phyloP scores from a whole-genome alignment of 2,888 invertebrate species.

The Allophyes oxyacanthae region DNA sequence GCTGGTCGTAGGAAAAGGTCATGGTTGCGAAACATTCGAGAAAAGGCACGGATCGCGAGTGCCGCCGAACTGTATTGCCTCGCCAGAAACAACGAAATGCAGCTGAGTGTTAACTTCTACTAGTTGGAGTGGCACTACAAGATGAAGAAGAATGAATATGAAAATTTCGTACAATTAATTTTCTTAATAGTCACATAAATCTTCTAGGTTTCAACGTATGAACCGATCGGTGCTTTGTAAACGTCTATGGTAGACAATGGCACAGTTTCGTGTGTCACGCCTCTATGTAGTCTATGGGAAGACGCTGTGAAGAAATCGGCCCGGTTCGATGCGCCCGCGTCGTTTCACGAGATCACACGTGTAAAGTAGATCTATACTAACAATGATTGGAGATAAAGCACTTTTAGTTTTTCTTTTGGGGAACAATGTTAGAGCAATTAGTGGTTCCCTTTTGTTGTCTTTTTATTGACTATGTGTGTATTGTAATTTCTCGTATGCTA shows the following conservation, averaged over 20 bases:
- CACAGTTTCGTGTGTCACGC: conserved; percentile 44
- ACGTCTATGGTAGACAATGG: conserved; percentile 46
- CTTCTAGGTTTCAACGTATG: conserved; percentile 1
- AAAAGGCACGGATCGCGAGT: no score
- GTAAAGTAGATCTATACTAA: conserved; percentile 55
- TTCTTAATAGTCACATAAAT: background rate
- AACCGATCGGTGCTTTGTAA: conserved; percentile 26
- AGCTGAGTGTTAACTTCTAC: no score
- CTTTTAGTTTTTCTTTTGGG: conserved; percentile 23
- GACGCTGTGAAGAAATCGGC: conserved; percentile 70
- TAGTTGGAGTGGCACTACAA: no score
- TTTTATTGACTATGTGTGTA: background rate
- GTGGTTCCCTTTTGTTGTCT: background rate
- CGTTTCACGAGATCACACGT: conserved; percentile 49
- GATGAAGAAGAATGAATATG: no score
- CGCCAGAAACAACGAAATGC: no score
- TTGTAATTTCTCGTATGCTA: background rate
- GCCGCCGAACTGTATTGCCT: no score
- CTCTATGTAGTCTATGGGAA: conserved; percentile 64
- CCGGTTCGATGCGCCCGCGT: conserved; percentile 52
- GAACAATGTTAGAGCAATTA: conserved; percentile 20
- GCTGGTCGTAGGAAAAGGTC: no score
- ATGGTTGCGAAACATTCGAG: no score
- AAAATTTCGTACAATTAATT: no score
- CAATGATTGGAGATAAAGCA: conserved; percentile 32